These are phyloP conservation scores for Lophius piscatorius DNA, from an alignment of 2,113 vertebrate genomes.

Conservation along the genomic window DNA sequence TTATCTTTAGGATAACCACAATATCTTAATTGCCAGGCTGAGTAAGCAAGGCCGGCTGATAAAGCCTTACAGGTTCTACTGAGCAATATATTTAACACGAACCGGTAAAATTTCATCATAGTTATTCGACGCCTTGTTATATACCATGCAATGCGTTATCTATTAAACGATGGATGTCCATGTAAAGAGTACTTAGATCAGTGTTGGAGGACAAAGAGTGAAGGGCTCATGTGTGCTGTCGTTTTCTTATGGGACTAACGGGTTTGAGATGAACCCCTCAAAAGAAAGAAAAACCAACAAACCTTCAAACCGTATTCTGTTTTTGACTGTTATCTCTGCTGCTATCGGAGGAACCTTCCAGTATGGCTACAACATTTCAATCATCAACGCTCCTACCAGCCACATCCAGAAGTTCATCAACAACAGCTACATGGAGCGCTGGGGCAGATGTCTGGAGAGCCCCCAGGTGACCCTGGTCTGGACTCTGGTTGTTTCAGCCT, in stretches of 20 bases:
- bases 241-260: background rate
- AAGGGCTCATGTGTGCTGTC: background rate
- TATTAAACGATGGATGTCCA: background rate
- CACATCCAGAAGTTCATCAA: slow-evolving; percentile 89
- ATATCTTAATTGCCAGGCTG: too few species aligned
- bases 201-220: background rate
- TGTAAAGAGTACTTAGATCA: background rate
- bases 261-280: slow-evolving; percentile 30
- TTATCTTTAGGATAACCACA: too few species aligned
- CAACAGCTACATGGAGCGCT: slow-evolving; percentile 81
- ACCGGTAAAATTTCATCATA: too few species aligned
- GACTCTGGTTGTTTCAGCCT: slow-evolving; percentile 86
- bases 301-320: slow-evolving; percentile 65
- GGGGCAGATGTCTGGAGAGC: slow-evolving; percentile 67
- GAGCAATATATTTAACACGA: too few species aligned
- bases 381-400: slow-evolving; percentile 88
- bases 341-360: slow-evolving; percentile 93
- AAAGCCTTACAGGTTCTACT: too few species aligned
- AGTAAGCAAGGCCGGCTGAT: too few species aligned
- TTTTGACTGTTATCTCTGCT: slow-evolving; percentile 84
- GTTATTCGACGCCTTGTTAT: too few species aligned
- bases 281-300: slow-evolving; percentile 19
- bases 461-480: slow-evolving; percentile 82
- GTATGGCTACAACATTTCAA: slow-evolving; percentile 91
- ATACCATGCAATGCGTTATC: too few species aligned